phyloP scores from a whole-genome alignment of 2,113 vertebrate genomes.

The Cyprinodon brontotheroides region DNA sequence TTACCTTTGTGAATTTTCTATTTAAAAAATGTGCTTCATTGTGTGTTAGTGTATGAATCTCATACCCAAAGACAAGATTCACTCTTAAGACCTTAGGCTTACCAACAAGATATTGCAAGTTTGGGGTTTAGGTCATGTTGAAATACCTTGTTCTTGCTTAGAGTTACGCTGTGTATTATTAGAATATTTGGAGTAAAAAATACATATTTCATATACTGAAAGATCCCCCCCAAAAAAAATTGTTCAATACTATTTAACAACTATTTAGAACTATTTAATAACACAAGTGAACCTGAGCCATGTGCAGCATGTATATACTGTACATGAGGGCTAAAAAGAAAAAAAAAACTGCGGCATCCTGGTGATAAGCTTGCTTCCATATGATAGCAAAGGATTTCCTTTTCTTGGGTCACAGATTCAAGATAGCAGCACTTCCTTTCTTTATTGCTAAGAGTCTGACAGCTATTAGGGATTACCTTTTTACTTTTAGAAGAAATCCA shows the following conservation, averaged over 20 bases:
- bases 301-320: neutral
- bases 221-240: neutral
- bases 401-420: neutral
- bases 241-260: neutral
- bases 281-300: neutral
- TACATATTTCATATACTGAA: neutral
- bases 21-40: neutral
- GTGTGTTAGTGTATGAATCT: neutral
- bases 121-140: neutral
- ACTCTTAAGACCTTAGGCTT: neutral
- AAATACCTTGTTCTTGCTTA: neutral
- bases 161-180: neutral
- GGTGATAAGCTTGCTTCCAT: neutral
- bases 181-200: neutral
- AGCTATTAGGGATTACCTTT: conserved; percentile 47
- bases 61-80: neutral
- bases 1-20: neutral
- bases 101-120: neutral
- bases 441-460: conserved; percentile 22
- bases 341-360: neutral
- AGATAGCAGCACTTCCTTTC: conserved; percentile 3
- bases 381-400: neutral
- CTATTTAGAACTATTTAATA: neutral
- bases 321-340: neutral
- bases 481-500: conserved; percentile 32